Evolutionary conservation across 2,797 vertebrate genomes (phyloP).

Genomic region (Pseudochirops corinnae): DNA sequence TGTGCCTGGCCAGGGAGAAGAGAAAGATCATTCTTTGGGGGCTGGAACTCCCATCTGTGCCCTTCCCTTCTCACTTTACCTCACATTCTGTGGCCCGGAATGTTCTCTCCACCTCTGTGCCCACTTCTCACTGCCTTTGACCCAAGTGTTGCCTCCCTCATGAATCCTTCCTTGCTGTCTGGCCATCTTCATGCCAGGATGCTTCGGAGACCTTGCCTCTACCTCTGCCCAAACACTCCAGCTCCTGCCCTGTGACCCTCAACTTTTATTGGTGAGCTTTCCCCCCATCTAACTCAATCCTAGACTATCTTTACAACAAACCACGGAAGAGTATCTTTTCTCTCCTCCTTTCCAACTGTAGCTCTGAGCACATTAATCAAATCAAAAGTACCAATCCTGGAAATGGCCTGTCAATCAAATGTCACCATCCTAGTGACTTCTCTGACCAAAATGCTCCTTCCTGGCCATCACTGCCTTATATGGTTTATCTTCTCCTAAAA

Average conservation of each 20-base stretch:
- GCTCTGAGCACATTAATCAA: not conserved
- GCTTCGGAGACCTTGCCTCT: not conserved
- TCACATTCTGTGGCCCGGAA: not conserved
- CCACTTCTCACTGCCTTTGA: not conserved
- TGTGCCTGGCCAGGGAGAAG: not conserved
- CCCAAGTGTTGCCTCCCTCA: not conserved
- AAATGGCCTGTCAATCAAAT: not conserved
- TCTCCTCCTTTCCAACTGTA: not conserved
- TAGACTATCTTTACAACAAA: not conserved
- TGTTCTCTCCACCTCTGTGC: not conserved
- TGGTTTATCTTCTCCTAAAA: not conserved
- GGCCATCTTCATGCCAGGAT: not conserved
- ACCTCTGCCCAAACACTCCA: not conserved
- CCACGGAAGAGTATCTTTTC: not conserved
- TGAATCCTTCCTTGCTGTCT: not conserved
- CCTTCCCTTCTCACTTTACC: not conserved
- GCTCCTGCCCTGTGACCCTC: not conserved
- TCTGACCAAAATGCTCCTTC: not conserved
- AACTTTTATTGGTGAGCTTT: not conserved
- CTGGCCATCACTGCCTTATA: not conserved
- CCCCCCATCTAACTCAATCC: not conserved
- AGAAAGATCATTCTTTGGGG: not conserved
- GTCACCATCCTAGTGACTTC: not conserved
- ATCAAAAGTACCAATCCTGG: not conserved
- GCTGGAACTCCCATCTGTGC: not conserved